Evolutionary conservation across 2,888 invertebrate species (phyloP).

Genomic region (Calameuta idolon): DNA sequence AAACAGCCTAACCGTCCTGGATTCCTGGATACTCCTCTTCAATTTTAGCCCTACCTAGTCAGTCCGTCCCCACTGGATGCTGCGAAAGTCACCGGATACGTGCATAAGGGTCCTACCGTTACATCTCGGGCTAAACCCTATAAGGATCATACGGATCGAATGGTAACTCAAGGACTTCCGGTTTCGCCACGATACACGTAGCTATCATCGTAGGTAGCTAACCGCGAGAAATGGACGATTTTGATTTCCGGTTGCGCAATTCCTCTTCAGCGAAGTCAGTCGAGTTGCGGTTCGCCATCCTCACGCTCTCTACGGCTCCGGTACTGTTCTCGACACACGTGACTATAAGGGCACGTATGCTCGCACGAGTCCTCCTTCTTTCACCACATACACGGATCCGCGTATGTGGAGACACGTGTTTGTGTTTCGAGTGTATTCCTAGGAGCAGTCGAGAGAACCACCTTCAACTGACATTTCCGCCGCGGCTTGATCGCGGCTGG

Average conservation of each 20-base stretch:
- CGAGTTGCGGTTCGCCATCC: slow-evolving; percentile 46
- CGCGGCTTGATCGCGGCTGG: background rate
- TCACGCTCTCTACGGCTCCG: slow-evolving; percentile 25
- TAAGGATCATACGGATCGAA: background rate
- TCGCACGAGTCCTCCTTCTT: background rate
- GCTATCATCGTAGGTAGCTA: slow-evolving; percentile 23
- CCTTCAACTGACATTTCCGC: slow-evolving; percentile 15
- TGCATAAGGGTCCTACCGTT: background rate
- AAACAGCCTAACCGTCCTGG: background rate
- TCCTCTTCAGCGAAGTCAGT: slow-evolving; percentile 29
- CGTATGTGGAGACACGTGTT: background rate
- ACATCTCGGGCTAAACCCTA: background rate
- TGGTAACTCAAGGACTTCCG: background rate
- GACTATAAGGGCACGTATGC: background rate
- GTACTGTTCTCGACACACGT: background rate
- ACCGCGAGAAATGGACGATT: slow-evolving; percentile 43
- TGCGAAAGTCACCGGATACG: background rate
- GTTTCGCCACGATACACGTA: background rate
- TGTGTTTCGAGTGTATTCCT: background rate
- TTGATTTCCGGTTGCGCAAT: slow-evolving; percentile 49
- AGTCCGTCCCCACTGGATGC: background rate
- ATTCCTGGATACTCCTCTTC: background rate
- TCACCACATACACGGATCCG: background rate
- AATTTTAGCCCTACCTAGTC: no score
- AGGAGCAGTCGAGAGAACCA: background rate